Percentiles rank a stretch among this genome's conserved stretches.
Evolutionary conservation across 2,113 vertebrate species (phyloP).

Genomic region (Pituophis catenifer): DNA sequence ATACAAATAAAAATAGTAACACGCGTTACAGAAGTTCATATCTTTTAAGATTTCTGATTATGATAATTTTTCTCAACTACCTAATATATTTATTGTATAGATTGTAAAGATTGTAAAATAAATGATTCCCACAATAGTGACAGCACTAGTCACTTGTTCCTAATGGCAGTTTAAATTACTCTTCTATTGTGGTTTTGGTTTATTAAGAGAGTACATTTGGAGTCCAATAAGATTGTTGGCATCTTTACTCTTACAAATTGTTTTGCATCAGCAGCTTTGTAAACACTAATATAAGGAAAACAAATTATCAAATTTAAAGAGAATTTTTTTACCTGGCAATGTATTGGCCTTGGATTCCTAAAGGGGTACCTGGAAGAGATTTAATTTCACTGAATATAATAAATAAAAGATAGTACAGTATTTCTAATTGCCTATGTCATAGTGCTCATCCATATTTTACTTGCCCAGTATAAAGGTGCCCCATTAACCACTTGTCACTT

Average conservation of each 20-base stretch:
- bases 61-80: neutral
- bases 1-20: neutral
- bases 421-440: neutral
- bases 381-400: slow-evolving; percentile 7
- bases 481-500: neutral
- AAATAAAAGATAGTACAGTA: neutral
- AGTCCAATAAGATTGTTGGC: neutral
- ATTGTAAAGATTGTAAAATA: neutral
- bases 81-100: neutral
- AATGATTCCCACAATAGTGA: neutral
- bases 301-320: neutral
- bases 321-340: slow-evolving; percentile 45
- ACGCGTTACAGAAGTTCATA: neutral
- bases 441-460: neutral
- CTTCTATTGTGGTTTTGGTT: neutral
- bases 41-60: neutral
- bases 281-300: neutral
- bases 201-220: neutral
- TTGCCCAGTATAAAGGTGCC: neutral
- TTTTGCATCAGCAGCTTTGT: neutral
- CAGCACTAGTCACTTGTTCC: neutral
- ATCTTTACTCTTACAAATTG: neutral
- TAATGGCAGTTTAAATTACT: neutral
- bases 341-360: neutral
- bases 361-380: neutral